Evolutionary conservation across 1,140 invertebrate genomes (phyloP).

Genomic region (Zophobas morio): DNA sequence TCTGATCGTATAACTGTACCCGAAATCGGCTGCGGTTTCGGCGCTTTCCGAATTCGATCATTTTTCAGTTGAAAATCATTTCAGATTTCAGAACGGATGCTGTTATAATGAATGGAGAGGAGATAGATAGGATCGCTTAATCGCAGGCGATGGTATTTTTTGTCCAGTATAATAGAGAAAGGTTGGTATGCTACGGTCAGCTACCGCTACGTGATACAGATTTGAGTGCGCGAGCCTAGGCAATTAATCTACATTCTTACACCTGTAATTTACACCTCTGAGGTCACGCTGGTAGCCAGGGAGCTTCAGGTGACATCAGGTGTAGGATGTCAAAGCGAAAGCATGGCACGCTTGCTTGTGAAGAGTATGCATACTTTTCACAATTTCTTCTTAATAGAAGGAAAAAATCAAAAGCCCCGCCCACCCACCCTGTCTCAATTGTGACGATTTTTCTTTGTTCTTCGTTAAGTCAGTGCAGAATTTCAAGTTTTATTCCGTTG

Average conservation of each 20-base stretch:
- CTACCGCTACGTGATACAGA: conserved; percentile 59
- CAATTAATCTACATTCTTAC: conserved; percentile 61
- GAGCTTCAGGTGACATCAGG: background rate
- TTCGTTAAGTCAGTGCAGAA: no score
- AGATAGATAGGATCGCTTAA: conserved; percentile 42
- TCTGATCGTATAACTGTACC: background rate
- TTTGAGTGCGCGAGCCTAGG: conserved; percentile 54
- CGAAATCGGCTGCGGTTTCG: background rate
- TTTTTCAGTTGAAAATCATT: conserved; percentile 24
- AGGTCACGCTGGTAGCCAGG: conserved; percentile 47
- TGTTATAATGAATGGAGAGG: conserved; percentile 44
- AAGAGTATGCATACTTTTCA: no score
- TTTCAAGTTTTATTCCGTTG: no score
- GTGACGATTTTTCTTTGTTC: no score
- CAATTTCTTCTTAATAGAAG: no score
- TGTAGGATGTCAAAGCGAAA: no score
- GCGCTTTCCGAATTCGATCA: background rate
- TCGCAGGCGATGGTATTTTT: conserved; percentile 31
- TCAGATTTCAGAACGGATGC: conserved; percentile 9
- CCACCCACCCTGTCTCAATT: no score
- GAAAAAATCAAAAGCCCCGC: no score
- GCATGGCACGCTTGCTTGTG: no score
- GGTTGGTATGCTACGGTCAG: conserved; percentile 54
- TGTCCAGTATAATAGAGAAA: conserved; percentile 55
- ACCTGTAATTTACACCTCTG: conserved; percentile 60